phyloP scores from a whole-genome alignment of 2,888 invertebrate genomes.

The Meiosimyza decipiens region DNA sequence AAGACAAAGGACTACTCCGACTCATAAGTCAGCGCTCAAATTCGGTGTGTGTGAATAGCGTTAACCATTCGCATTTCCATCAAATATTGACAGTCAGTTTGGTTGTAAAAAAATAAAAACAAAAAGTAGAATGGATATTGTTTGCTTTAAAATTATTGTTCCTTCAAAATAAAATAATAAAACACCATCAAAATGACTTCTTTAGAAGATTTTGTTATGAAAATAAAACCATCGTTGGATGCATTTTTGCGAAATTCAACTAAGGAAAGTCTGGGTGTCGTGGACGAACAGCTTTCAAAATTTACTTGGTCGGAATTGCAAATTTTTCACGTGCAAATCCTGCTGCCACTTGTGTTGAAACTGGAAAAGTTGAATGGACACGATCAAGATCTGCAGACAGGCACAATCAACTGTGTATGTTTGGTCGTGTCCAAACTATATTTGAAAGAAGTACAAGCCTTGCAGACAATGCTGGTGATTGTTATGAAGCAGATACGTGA shows the following conservation, averaged over 20 bases:
- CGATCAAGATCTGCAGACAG: constrained; percentile 59
- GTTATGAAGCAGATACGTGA: constrained; percentile 60
- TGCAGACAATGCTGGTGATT: constrained; percentile 59
- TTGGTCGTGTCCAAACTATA: constrained; percentile 56
- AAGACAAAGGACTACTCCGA: too few species aligned
- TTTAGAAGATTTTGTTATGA: constrained; percentile 56
- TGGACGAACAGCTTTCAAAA: constrained; percentile 54
- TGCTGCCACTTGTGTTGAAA: constrained; percentile 61
- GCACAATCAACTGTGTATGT: constrained; percentile 57
- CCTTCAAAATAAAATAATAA: not conserved
- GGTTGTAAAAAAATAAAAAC: too few species aligned
- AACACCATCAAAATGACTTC: constrained; percentile 49
- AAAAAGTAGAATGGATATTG: too few species aligned
- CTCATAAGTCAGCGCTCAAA: too few species aligned
- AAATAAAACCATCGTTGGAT: constrained; percentile 61
- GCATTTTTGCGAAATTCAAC: constrained; percentile 56
- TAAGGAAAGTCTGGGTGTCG: constrained; percentile 49
- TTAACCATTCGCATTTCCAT: too few species aligned
- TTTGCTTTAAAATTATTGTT: too few species aligned
- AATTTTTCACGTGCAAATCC: constrained; percentile 59
- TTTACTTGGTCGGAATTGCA: constrained; percentile 58
- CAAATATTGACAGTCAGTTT: too few species aligned
- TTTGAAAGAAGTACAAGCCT: constrained; percentile 56
- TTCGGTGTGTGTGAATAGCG: too few species aligned
- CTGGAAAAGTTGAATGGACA: constrained; percentile 61